A percentile compares a stretch with the other conserved stretches of the same genome.
Evolutionary conservation across 2,797 vertebrate species (phyloP).

Genomic region (Sebastes melanostomus): DNA sequence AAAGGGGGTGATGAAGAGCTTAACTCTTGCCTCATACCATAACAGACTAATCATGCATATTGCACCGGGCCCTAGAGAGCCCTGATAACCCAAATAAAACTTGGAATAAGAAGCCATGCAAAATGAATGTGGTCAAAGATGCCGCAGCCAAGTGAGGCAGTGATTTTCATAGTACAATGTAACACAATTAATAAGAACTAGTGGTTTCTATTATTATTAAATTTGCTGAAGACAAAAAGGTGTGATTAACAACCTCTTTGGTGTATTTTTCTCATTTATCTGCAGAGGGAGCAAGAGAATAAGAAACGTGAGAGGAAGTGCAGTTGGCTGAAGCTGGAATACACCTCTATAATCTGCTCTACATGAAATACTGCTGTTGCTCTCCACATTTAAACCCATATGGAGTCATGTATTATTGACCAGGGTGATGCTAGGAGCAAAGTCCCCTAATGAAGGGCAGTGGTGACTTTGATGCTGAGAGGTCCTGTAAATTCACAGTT

Average conservation of each 20-base stretch:
- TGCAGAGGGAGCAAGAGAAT: constrained; percentile 78
- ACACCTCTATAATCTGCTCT: constrained; percentile 9
- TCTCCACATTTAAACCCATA: neutral
- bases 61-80: constrained; percentile 49
- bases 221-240: neutral
- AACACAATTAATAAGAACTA: neutral
- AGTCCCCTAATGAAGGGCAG: constrained; percentile 19
- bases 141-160: neutral
- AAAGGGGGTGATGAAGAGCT: constrained; percentile 28
- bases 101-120: constrained; percentile 18
- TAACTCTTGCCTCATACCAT: constrained; percentile 29
- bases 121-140: constrained; percentile 21
- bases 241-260: neutral
- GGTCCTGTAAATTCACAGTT: constrained; percentile 12
- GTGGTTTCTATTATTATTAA: neutral
- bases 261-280: constrained; percentile 61
- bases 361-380: constrained; percentile 2
- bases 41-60: constrained; percentile 59
- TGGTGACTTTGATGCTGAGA: constrained; percentile 34
- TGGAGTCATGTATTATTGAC: constrained; percentile 35
- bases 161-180: neutral
- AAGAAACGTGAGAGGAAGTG: constrained; percentile 15
- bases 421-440: neutral
- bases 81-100: constrained; percentile 55
- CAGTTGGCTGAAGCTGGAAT: neutral